Percentiles rank a stretch among this genome's conserved stretches.
Conservation (phyloP, 2,888 invertebrate genomes). For the Lasioglossum leucozonium region DNA sequence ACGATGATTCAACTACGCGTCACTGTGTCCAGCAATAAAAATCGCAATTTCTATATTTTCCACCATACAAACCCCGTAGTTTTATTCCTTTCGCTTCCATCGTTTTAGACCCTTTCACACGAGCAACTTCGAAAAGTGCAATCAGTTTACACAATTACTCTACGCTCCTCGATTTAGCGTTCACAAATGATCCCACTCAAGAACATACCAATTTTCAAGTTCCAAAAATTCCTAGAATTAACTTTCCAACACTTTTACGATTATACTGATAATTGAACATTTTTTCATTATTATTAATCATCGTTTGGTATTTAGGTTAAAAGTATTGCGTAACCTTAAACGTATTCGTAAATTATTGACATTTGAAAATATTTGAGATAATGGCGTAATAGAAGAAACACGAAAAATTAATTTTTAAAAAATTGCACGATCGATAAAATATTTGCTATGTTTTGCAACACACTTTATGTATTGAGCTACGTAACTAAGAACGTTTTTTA, state of each 20-base stretch:
- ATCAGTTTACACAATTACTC: neutral
- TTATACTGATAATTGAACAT: neutral
- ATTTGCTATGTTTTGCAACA: neutral
- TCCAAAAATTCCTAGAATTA: neutral
- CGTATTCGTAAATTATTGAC: neutral
- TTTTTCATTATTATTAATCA: neutral
- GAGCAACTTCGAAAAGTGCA: neutral
- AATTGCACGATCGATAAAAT: neutral
- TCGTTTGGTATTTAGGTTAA: neutral
- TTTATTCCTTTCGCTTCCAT: neutral
- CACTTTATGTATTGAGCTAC: neutral
- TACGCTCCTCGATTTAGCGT: neutral
- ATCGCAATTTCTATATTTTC: neutral
- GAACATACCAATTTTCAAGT: neutral
- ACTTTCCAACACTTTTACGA: neutral
- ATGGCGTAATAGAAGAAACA: no score
- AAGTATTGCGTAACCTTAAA: neutral
- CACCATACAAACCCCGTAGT: neutral
- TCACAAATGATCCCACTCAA: neutral
- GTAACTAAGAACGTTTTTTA: neutral
- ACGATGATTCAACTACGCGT: conserved; percentile 1
- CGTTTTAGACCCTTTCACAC: neutral
- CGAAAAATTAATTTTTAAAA: neutral
- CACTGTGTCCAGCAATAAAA: neutral
- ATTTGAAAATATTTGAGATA: neutral